Conservation (phyloP, 2,113 vertebrate species). For the Trematomus loennbergii region DNA sequence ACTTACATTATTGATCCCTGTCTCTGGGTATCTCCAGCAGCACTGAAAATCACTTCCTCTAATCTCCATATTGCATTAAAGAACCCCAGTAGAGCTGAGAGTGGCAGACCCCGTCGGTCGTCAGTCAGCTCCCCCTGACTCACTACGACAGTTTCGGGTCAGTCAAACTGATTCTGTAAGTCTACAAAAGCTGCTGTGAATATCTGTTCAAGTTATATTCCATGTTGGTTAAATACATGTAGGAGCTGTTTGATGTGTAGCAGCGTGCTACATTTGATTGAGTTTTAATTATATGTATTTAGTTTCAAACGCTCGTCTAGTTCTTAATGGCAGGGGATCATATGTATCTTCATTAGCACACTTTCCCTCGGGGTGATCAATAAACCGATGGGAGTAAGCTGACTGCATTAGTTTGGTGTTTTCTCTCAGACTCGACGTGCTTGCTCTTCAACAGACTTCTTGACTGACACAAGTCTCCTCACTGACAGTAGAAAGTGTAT, state of each 20-base stretch:
- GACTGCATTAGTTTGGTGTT: conserved; percentile 5
- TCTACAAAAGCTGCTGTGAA: conserved; percentile 8
- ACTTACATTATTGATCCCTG: conserved; percentile 57
- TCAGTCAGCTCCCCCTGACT: not conserved
- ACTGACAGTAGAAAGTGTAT: conserved; percentile 14
- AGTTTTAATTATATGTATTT: not conserved
- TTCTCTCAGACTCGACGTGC: conserved; percentile 15
- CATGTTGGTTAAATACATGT: not conserved
- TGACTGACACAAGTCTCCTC: conserved; percentile 40
- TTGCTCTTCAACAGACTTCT: conserved; percentile 23
- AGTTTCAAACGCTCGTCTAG: not conserved
- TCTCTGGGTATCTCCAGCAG: conserved; percentile 28
- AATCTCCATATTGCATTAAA: conserved; percentile 70
- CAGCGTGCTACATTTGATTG: not conserved
- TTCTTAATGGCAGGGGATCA: not conserved
- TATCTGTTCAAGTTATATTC: not conserved
- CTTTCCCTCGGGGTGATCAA: conserved; percentile 47
- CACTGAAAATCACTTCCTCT: conserved; percentile 52
- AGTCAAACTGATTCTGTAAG: not conserved
- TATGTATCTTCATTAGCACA: conserved; percentile 59
- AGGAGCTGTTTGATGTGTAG: not conserved
- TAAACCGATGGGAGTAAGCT: conserved; percentile 46
- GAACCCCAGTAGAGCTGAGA: conserved; percentile 34
- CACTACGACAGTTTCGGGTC: conserved; percentile 4
- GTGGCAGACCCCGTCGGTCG: not conserved